These are phyloP conservation scores for Cabera pusaria DNA, from an alignment of 2,888 invertebrate species.

Conservation along the genomic window DNA sequence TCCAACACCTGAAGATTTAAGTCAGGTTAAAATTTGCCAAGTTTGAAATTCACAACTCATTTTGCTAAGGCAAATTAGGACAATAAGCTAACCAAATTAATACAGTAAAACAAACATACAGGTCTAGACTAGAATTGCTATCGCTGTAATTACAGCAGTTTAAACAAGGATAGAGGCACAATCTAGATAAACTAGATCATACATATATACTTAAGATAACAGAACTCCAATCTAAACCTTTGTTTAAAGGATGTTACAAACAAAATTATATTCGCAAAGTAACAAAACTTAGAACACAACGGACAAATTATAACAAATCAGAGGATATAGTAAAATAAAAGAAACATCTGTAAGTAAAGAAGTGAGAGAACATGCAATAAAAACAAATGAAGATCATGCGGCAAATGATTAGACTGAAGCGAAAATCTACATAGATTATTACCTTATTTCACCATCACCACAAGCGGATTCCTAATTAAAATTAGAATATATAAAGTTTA, in stretches of 20 bases:
- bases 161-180: conserved; percentile 9
- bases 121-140: conserved; percentile 16
- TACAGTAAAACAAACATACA: conserved; percentile 27
- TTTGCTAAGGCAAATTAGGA: conserved; percentile 4
- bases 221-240: conserved; percentile 20
- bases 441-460: conserved; percentile 76
- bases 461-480: conserved; percentile 55
- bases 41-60: not conserved
- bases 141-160: conserved; percentile 18
- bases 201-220: conserved; percentile 17
- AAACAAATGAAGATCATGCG: conserved; percentile 39
- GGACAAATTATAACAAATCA: conserved; percentile 14
- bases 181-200: conserved; percentile 8
- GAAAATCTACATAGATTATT: conserved; percentile 50
- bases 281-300: conserved; percentile 14
- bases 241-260: conserved; percentile 9
- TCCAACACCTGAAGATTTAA: conserved; percentile 80
- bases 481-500: conserved; percentile 34
- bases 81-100: conserved; percentile 21
- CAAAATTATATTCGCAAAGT: conserved; percentile 12
- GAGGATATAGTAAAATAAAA: conserved; percentile 17
- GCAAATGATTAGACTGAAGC: conserved; percentile 62
- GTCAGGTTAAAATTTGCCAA: conserved; percentile 11
- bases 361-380: too few species aligned
- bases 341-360: too few species aligned